Evolutionary conservation across 2,797 vertebrate genomes (phyloP).

Genomic region (Xerus rutilus): DNA sequence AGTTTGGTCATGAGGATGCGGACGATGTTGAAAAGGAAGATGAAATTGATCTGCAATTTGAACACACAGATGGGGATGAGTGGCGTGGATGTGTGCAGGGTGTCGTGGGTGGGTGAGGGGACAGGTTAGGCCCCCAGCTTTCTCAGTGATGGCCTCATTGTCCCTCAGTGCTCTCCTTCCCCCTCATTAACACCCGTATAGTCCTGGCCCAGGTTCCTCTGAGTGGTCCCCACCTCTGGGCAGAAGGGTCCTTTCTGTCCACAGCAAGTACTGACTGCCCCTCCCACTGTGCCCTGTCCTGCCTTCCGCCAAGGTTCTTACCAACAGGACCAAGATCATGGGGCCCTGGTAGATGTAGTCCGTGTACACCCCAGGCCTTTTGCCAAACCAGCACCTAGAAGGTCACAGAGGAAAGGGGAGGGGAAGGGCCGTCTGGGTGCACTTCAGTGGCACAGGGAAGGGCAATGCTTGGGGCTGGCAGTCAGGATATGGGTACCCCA

Average conservation of each 20-base stretch:
- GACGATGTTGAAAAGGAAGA: slow-evolving; percentile 97
- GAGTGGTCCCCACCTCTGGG: neutral
- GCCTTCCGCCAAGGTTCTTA: slow-evolving; percentile 84
- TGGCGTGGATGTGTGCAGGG: neutral
- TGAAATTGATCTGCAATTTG: slow-evolving; percentile 94
- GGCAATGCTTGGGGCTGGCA: neutral
- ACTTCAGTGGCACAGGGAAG: neutral
- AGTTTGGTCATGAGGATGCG: slow-evolving; percentile 98
- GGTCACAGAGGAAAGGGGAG: neutral
- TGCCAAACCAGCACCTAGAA: slow-evolving; percentile 97
- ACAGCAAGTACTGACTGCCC: rapidly evolving
- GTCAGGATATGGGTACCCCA: neutral
- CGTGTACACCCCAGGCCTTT: slow-evolving; percentile 93
- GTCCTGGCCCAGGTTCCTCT: neutral
- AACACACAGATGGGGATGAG: neutral
- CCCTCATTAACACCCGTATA: neutral
- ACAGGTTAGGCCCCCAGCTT: neutral
- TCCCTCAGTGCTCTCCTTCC: neutral
- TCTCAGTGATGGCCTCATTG: neutral
- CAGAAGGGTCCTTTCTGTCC: neutral
- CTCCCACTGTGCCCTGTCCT: neutral
- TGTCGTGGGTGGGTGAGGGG: neutral
- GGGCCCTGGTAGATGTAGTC: slow-evolving; percentile 98
- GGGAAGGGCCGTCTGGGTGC: neutral
- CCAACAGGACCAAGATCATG: slow-evolving; percentile 97